These are phyloP conservation scores for Zaprionus capensis DNA, from an alignment of 1,140 invertebrate species.

Conservation along the genomic window DNA sequence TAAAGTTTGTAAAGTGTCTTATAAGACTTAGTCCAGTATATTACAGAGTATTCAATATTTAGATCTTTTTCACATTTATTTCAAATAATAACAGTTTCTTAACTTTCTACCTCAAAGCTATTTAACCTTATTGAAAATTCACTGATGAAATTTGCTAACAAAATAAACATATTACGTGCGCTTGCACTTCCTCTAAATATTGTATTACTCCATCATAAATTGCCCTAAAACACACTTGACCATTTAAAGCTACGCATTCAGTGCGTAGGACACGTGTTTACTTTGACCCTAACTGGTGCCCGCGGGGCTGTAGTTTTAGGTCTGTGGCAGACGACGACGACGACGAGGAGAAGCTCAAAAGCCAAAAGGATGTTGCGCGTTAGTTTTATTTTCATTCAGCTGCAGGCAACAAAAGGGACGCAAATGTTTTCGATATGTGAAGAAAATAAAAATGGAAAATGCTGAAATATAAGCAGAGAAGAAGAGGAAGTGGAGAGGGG, in stretches of 20 bases:
- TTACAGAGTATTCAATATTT: too few relatives aligned
- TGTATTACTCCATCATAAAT: background rate
- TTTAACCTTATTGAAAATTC: background rate
- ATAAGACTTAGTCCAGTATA: too few relatives aligned
- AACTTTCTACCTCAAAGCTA: background rate
- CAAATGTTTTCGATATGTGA: constrained; percentile 11
- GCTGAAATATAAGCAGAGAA: background rate
- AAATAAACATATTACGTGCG: background rate
- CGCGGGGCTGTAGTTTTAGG: constrained; percentile 5
- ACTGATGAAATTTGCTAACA: background rate
- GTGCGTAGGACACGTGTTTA: background rate
- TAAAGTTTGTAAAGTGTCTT: too few relatives aligned
- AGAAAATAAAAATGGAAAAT: constrained; percentile 5
- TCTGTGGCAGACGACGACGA: constrained; percentile 2
- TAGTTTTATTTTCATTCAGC: background rate
- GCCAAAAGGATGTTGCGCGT: background rate
- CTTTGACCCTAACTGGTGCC: background rate
- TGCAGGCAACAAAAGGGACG: constrained; percentile 16
- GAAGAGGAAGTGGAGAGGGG: background rate
- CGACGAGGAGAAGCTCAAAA: constrained; percentile 1
- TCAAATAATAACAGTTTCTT: background rate
- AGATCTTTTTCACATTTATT: background rate
- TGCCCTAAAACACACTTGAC: background rate
- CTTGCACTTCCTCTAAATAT: background rate
- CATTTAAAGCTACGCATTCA: background rate